A percentile compares a stretch with the other conserved stretches of the same genome.
Conservation (phyloP, 2,797 vertebrate genomes). For the Gambelia wislizenii region DNA sequence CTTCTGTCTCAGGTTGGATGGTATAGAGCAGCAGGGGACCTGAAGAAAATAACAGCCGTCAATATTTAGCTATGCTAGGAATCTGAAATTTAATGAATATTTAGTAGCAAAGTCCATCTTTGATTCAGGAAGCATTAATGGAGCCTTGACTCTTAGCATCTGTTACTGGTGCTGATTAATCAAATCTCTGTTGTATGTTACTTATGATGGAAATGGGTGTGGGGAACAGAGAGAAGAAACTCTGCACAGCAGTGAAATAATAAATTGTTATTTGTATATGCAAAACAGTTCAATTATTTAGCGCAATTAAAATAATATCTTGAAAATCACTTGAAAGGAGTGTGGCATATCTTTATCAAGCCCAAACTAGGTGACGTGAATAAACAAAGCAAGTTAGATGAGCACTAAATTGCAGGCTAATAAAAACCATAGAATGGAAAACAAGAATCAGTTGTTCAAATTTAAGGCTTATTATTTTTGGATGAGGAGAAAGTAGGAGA, state of each 20-base stretch:
- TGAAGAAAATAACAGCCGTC: not conserved
- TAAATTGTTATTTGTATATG: slow-evolving; percentile 61
- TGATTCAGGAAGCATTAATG: slow-evolving; percentile 51
- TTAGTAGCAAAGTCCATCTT: slow-evolving; percentile 32
- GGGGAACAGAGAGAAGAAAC: slow-evolving; percentile 33
- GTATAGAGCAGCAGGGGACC: slow-evolving; percentile 49
- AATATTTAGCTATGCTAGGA: slow-evolving; percentile 48
- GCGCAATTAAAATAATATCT: slow-evolving; percentile 70
- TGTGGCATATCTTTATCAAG: slow-evolving; percentile 49
- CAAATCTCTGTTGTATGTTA: slow-evolving; percentile 44
- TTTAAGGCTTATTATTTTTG: slow-evolving; percentile 49
- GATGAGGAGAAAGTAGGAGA: not conserved
- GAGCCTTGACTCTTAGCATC: slow-evolving; percentile 47
- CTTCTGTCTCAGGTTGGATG: slow-evolving; percentile 49
- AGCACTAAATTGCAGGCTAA: slow-evolving; percentile 49
- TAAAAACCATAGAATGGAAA: slow-evolving; percentile 38
- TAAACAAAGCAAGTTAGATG: slow-evolving; percentile 51
- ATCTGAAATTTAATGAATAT: slow-evolving; percentile 55
- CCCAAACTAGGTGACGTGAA: slow-evolving; percentile 36
- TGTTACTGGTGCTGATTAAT: slow-evolving; percentile 59
- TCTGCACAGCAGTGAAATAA: slow-evolving; percentile 53
- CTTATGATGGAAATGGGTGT: slow-evolving; percentile 38
- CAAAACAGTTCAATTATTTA: slow-evolving; percentile 68
- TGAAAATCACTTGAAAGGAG: slow-evolving; percentile 63
- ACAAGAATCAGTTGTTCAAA: slow-evolving; percentile 46